Percentiles rank a stretch among this genome's conserved stretches.
These are phyloP conservation scores for Aurelia sp. DNA, from an alignment of 30 jellyfish, hydroid and myxozoan species.

Conservation along the genomic window DNA sequence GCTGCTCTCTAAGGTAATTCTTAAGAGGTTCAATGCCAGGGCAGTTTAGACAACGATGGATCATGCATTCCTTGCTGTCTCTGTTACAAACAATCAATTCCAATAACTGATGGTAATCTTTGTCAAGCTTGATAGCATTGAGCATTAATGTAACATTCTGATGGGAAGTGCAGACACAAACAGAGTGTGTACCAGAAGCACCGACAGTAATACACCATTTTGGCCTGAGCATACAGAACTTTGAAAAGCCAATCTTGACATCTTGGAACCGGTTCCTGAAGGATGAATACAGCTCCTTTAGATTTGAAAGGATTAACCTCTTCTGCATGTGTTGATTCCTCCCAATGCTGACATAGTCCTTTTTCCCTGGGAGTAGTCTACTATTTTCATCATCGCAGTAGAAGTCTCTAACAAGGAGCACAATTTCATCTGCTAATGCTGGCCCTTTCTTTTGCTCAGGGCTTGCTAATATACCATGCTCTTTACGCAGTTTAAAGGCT, in stretches of 20 bases:
- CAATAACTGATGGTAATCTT: conserved; percentile 1
- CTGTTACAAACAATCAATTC: conserved; percentile 15
- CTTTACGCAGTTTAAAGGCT: conserved; percentile 36
- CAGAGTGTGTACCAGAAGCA: conserved; percentile 85
- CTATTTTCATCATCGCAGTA: conserved; percentile 77
- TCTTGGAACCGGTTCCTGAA: conserved; percentile 56
- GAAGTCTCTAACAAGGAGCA: conserved; percentile 7
- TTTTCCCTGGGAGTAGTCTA: conserved; percentile 73
- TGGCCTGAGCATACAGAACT: conserved; percentile 76
- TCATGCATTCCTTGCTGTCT: conserved; percentile 52
- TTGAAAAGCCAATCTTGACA: conserved; percentile 68
- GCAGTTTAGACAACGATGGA: conserved; percentile 55
- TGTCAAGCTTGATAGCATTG: conserved; percentile 12
- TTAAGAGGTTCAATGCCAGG: conserved; percentile 3
- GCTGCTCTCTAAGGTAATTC: background rate
- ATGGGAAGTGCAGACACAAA: conserved; percentile 85
- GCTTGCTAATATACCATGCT: conserved; percentile 26
- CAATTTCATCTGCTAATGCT: conserved; percentile 5
- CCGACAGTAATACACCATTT: conserved; percentile 84
- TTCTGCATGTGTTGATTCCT: conserved; percentile 47
- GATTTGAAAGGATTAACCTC: conserved; percentile 69
- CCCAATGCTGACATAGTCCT: conserved; percentile 64
- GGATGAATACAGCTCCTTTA: conserved; percentile 56
- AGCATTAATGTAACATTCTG: conserved; percentile 71
- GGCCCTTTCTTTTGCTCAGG: conserved; percentile 33